Base-by-base conservation (phyloP, 1,140 invertebrate genomes). In the Papilio machaon region DNA sequence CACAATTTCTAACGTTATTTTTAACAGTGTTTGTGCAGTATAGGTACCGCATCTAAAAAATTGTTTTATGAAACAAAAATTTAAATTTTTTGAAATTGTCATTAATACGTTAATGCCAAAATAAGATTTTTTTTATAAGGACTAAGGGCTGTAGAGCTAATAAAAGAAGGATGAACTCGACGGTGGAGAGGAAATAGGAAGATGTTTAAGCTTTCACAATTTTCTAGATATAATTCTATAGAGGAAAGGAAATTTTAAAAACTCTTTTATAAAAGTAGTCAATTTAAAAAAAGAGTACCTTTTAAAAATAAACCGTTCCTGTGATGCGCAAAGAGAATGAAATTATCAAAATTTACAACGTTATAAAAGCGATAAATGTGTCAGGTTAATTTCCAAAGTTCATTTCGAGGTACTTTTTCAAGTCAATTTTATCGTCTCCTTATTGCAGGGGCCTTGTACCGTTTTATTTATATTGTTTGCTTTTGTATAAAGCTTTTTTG, bases 271-370 rank as follows among this genome's bases (percentile, higher is more conserved):
- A 54, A 54, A 58, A 6, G 54, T 19, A 58, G 9, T 58, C 17
- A 58, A n/a, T 58, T 19, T 58, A 58, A n/a, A 58, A 49, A 19
- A 19, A 19, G 15, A 58, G 7, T 58, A 58, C n/a, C 54, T 58
- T 58, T 58, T 70, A 70, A 70, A 70, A 70, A 35, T 70, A 70
- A 70, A 70, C 23, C 23, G 4, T 15, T 70, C 30, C 64, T 70
- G 64, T 70, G 64, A 35, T 35, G 64, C 30, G 64, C 30, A 70
- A 70, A 70, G 64, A 13, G 23, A 67, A 67, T 38, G 64, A 38
- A 70, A 70, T 70, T 70, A 70, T 70, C 64, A 70, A 70, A 70
- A 70, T 70, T 70, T 70, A 70, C 64, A 70, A 70, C 64, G 64
- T 70, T 70, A 70, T 70, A 70, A 70, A 70, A 70, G 9, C 64